phyloP scores from a whole-genome alignment of 2,797 vertebrate species.

The Bradypus variegatus region DNA sequence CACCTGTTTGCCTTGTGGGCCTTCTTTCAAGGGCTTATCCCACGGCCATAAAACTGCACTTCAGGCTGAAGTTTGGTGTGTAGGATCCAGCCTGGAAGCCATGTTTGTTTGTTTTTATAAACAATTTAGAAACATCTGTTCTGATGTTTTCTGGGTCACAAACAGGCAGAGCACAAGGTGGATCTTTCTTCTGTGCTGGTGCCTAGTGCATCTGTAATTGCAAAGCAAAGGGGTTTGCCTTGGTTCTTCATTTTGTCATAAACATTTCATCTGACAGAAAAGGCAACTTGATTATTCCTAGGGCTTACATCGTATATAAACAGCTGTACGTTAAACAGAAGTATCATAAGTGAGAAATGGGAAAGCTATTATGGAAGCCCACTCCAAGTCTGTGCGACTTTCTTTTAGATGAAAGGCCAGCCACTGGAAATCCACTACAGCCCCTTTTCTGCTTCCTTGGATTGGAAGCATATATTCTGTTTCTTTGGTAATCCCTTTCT shows the following conservation, averaged over 20 bases:
- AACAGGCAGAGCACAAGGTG: conserved; percentile 36
- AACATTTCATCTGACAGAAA: conserved; percentile 13
- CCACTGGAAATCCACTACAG: background rate
- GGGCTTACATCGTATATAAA: conserved; percentile 6
- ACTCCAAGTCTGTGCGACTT: background rate
- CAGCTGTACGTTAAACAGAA: background rate
- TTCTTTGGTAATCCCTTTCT: background rate
- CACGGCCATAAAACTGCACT: conserved; percentile 42
- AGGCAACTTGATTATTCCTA: background rate
- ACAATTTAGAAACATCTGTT: conserved; percentile 52
- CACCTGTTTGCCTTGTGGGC: conserved; percentile 50
- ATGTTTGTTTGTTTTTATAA: conserved; percentile 65
- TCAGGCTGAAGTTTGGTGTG: conserved; percentile 52
- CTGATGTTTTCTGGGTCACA: conserved; percentile 50
- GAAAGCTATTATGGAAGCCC: background rate
- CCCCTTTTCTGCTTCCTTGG: background rate
- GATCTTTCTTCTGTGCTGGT: conserved; percentile 1
- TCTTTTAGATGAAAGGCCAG: background rate
- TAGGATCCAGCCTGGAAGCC: conserved; percentile 50
- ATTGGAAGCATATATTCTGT: background rate
- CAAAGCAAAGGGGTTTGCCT: background rate
- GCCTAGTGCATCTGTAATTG: background rate
- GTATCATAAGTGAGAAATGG: background rate
- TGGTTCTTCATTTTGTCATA: background rate
- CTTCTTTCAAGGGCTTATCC: conserved; percentile 56